Evolutionary conservation across 2,888 invertebrate species (phyloP), one percentile per base, ranked within the genome.

Genomic region (Criorhina ranunculi): DNA sequence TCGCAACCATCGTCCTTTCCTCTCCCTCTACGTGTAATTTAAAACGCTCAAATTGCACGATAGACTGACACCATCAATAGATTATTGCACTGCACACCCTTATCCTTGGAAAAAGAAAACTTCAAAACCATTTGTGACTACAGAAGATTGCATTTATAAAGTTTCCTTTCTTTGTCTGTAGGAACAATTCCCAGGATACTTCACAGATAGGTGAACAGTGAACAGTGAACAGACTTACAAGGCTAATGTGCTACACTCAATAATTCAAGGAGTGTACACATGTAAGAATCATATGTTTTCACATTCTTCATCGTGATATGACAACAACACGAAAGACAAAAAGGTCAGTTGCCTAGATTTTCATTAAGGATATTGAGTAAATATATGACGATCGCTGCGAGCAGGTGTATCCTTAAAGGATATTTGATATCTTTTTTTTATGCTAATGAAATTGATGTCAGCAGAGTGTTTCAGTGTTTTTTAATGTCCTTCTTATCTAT

Each of bases 131-230:
- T 49, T 70, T 49, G 37, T 70, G 17, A 35, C 49, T 49, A 49
- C 40, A 29, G 17, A 59, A 49, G 70, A 60, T 59, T 37, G 49
- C 49, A 70, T 46, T 37, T 9, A 35, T 12, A 49, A 15, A 19
- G 5, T 6, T 42, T 31, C 3, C 12, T 2, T 6, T 60, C 15
- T 8, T 3, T 24, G 17, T 11, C 6, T 19, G 11, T 4, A 11
- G 6, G 2, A 53, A 17, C 15, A 11, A 12, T 29, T 66, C 37
- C n/a, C 67, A 19, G 55, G 55, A 69, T 19, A 57, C 69, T 44
- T 19, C 17, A 69, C 69, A n/a, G 33, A 51, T 51, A 60, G 60
- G 60, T 72, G 72, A 72, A n/a, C n/a, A n/a, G n/a, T n/a, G n/a
- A n/a, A n/a, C n/a, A n/a, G n/a, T n/a, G n/a, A n/a, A 72, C 51